Base-by-base conservation (phyloP, 2,113 vertebrate species). In the Tricholaema leucomelas region DNA sequence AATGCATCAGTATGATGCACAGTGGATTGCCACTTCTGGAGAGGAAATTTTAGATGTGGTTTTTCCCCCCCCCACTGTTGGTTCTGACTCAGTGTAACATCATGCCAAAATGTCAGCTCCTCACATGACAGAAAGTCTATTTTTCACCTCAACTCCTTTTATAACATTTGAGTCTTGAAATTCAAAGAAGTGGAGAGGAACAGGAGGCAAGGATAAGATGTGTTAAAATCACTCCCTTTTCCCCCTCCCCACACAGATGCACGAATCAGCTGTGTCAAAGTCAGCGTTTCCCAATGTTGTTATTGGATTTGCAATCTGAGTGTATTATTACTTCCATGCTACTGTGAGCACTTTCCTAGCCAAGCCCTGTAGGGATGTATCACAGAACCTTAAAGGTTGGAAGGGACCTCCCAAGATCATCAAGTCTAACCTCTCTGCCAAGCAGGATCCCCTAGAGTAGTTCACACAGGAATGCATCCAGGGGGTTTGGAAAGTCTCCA, bases 131-230 rank as follows among this genome's bases (percentile, higher is more conserved):
- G 33, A 82, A 85, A 56, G 61, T 88, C 28, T 91, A 60, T 13
- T 96, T 91, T 83, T 85, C 76, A 50, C 85, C 85, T 82, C 52
- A 16, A 15, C 14, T 90, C 95, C 76, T 91, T 78, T 90, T 91
- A 96, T 90, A 94, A 91, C 80, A 82, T 64, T 42, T 85, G 42
- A 67, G 90, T 92, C 85, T 90, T 93, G 69, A 90, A 93, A 90
- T 77, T 74, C 61, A 77, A 83, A 92, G 71, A 67, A 91, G 72
- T 30, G 42, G 73, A 66, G 83, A 80, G 81, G 80, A 96, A 90
- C 72, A 91, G 85, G 65, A 74, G 85, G 65, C 56, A 91, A 80
- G 82, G 87, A 35, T 6, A 85, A 87, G 67, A 91, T 73, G 67
- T 90, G 75, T 87, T 87, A 87, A 94, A 85, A 30, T 25, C n/a